Evolutionary conservation across 2,888 invertebrate species (phyloP).

Genomic region (Girardia tigrina): DNA sequence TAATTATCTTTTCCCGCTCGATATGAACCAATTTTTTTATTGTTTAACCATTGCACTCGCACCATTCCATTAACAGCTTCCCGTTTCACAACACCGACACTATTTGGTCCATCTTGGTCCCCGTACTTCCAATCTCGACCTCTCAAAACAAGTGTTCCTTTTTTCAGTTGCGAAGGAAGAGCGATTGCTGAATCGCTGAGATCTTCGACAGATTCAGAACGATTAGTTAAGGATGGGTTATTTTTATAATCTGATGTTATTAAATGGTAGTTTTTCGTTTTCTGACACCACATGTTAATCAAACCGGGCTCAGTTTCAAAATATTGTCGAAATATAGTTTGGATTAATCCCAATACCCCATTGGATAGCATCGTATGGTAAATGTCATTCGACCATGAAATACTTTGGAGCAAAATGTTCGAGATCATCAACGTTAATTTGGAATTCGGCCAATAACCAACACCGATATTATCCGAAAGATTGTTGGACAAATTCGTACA

Average conservation of each 20-base stretch:
- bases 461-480: background rate
- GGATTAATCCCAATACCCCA: background rate
- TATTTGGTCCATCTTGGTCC: constrained; percentile 43
- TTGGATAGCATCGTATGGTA: background rate
- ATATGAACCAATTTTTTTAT: constrained; percentile 52
- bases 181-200: constrained; percentile 72
- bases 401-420: background rate
- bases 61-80: constrained; percentile 73
- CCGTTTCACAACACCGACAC: background rate
- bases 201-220: background rate
- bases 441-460: background rate
- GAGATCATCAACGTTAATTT: background rate
- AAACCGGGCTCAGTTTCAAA: background rate
- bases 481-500: background rate
- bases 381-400: background rate
- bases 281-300: background rate
- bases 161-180: constrained; percentile 64
- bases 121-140: constrained; percentile 92
- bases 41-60: background rate
- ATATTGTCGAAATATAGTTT: background rate
- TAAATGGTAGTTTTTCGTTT: background rate
- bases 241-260: background rate
- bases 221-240: background rate
- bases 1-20: constrained; percentile 67
- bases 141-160: constrained; percentile 71